These are phyloP conservation scores for Triplophysa tibetana DNA, from an alignment of 2,113 vertebrate species.

Conservation along the genomic window DNA sequence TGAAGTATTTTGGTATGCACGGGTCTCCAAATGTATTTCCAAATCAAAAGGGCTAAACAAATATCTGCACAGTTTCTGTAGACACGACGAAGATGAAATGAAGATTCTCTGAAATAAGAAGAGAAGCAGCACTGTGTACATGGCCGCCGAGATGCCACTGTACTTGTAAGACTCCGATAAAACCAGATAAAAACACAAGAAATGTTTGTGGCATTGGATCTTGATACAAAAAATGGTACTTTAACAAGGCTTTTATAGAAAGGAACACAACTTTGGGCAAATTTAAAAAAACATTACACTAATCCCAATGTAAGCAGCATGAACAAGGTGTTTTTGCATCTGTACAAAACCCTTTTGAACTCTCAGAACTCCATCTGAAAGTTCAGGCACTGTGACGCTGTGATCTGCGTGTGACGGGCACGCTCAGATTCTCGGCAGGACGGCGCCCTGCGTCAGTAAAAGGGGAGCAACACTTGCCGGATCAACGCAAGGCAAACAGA, in stretches of 20 bases:
- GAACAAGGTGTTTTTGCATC: constrained; percentile 51
- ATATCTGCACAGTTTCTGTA: too few relatives aligned
- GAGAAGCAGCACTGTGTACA: neutral
- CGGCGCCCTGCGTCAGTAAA: constrained; percentile 43
- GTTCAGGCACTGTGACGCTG: constrained; percentile 69
- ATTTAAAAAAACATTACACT: neutral
- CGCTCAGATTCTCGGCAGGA: constrained; percentile 32
- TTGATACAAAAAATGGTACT: neutral
- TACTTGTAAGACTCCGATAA: neutral
- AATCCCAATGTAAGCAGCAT: constrained; percentile 63
- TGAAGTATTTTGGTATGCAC: too few relatives aligned
- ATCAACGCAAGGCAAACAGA: constrained; percentile 7
- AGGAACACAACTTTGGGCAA: neutral
- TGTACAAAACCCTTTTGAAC: constrained; percentile 49
- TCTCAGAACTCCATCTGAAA: constrained; percentile 54
- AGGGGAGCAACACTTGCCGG: constrained; percentile 59
- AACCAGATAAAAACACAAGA: neutral
- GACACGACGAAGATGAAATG: too few relatives aligned
- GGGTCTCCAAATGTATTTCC: too few relatives aligned
- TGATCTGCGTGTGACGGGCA: constrained; percentile 41
- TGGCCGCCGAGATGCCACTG: neutral
- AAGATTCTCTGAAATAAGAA: too few relatives aligned
- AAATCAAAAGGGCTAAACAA: too few relatives aligned
- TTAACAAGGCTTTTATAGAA: neutral
- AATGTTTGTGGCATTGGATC: neutral